Evolutionary conservation across 2,888 invertebrate species (phyloP).

Genomic region (Leucophenga montana): DNA sequence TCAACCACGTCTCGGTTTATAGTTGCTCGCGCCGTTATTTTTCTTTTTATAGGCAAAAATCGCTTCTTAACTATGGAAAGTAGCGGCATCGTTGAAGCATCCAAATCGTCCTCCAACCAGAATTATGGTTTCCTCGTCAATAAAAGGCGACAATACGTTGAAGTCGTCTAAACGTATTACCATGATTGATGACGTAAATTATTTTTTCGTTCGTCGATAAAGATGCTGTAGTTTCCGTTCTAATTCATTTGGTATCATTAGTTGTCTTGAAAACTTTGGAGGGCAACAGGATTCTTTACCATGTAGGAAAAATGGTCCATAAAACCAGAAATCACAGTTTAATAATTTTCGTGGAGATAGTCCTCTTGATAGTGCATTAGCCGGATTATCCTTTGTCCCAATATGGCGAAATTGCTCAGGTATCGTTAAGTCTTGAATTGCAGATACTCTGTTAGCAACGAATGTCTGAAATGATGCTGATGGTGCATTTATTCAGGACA

Average conservation of each 20-base stretch:
- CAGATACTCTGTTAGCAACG: slow-evolving; percentile 10
- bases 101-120: no score
- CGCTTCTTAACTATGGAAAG: slow-evolving; percentile 33
- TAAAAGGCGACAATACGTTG: no score
- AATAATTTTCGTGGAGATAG: slow-evolving; percentile 1
- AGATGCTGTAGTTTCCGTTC: not conserved
- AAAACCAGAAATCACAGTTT: not conserved
- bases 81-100: no score
- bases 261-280: no score
- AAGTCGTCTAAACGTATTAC: no score
- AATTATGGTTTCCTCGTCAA: no score
- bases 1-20: no score
- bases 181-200: not conserved
- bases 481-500: not conserved
- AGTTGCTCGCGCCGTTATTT: slow-evolving; percentile 32
- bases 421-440: not conserved
- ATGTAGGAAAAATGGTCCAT: slow-evolving; percentile 13
- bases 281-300: no score
- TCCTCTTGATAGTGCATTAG: no score
- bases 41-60: slow-evolving; percentile 49
- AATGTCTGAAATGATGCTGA: not conserved
- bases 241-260: not conserved
- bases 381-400: no score
- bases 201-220: no score
- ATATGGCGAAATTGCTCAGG: not conserved